Base-by-base conservation (phyloP, 1,140 invertebrate species). In the Lepidurus apus region DNA sequence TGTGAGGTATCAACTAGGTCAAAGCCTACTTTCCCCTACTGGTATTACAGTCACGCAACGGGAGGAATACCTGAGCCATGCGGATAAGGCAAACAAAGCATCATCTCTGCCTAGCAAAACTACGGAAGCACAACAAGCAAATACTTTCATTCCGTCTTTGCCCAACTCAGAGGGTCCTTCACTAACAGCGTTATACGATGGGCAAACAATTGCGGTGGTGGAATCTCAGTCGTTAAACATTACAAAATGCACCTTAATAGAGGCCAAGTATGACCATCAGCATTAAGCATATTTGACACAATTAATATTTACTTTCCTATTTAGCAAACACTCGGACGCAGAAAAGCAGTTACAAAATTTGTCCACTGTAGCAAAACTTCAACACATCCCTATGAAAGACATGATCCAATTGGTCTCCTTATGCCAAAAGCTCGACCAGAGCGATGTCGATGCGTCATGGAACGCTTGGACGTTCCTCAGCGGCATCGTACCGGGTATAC, bases 151-250 rank as follows among this genome's bases (percentile, higher is more conserved):
- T 21, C 8, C n/a, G 53, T 11, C 21, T 65, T 4, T 65, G 21
- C 53, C n/a, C 53, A 65, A 65, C 53, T n/a, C 53, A 7, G n/a
- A 65, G 21, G 53, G 3, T 65, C 17, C 8, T 65, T 13, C 53
- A 13, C 21, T 65, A 17, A 65, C 53, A 65, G 78, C 78, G 9
- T 45, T 79, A 7, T 74, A 79, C 24, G 44, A 79, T 43, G 93
- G 93, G 82, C 91, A 93, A 85, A 92, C 93, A 1, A 89, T 94
- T 21, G 93, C 92, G 4, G 88, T 94, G 8, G 89, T 93, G 7
- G 92, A 93, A 82, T 86, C 92, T 45, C 89, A 90, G 4, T 85
- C 88, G 79, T 90, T 90, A 82, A 85, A 86, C 77, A 85, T 92
- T 11, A 86, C 91, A 24, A 90, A 91, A 82, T 95, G 93, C 83